Conservation (phyloP, 2,113 vertebrate species). For the Zosterops hypoxanthus region DNA sequence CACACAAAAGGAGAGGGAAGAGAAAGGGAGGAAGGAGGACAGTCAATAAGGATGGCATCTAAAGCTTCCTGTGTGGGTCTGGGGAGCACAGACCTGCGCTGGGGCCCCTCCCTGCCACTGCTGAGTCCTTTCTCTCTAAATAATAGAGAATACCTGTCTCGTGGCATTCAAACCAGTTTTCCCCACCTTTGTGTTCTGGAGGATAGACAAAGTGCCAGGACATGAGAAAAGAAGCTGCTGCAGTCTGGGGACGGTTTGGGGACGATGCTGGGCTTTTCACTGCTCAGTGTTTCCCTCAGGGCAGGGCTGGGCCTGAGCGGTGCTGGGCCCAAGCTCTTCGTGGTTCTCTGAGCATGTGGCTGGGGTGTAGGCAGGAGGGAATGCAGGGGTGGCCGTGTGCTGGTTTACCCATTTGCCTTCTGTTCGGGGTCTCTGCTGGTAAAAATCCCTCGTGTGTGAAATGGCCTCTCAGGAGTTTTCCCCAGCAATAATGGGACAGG, state of each 20-base stretch:
- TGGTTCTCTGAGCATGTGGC: not conserved
- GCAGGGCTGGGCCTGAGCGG: accelerated
- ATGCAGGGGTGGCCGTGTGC: not conserved
- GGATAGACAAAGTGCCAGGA: not conserved
- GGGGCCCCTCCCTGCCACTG: not conserved
- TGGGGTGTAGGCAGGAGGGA: not conserved
- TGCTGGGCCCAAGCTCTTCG: too few relatives aligned
- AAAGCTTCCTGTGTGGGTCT: conserved; percentile 72
- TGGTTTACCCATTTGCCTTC: not conserved
- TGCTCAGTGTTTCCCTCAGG: not conserved
- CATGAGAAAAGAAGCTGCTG: not conserved
- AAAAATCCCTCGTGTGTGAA: not conserved
- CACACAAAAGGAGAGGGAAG: not conserved
- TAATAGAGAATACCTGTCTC: not conserved
- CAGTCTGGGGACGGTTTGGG: not conserved
- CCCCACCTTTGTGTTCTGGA: not conserved
- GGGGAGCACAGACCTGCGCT: conserved; percentile 74
- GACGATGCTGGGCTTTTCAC: not conserved
- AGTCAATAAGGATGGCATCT: conserved; percentile 64
- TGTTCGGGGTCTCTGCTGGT: not conserved
- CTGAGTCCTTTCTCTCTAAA: not conserved
- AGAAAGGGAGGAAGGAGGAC: not conserved
- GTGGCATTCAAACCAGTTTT: not conserved
- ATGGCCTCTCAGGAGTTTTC: not conserved
- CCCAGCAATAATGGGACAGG: accelerated